These are phyloP conservation scores for Pseudolycoriella hygida DNA, from an alignment of 2,888 invertebrate genomes.

Conservation along the genomic window DNA sequence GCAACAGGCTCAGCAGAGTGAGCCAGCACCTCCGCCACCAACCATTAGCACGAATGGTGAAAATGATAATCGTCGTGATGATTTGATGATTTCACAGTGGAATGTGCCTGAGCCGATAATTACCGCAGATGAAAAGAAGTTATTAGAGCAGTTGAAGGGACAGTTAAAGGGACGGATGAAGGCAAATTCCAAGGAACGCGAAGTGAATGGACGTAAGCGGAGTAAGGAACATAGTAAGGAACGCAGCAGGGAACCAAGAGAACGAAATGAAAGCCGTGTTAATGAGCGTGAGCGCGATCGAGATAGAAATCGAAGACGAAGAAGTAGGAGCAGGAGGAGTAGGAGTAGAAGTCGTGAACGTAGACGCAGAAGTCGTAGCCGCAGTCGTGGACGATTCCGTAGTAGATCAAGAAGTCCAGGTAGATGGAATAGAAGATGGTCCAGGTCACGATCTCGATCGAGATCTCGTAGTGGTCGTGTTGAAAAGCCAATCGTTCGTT, in stretches of 20 bases:
- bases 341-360: conserved; percentile 14
- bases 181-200: conserved; percentile 20
- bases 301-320: conserved; percentile 16
- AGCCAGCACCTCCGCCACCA: conserved; percentile 15
- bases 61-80: conserved; percentile 29
- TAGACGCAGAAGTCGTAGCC: conserved; percentile 11
- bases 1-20: conserved; percentile 24
- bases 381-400: conserved; percentile 11
- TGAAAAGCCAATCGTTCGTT: conserved; percentile 25
- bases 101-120: conserved; percentile 37
- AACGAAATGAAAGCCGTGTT: conserved; percentile 6
- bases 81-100: conserved; percentile 36
- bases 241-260: conserved; percentile 10
- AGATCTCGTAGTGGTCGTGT: conserved; percentile 17
- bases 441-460: conserved; percentile 14
- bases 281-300: conserved; percentile 14
- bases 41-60: conserved; percentile 12
- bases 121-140: conserved; percentile 36
- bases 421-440: conserved; percentile 8
- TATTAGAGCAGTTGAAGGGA: conserved; percentile 30
- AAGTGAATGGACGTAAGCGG: conserved; percentile 16
- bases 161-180: conserved; percentile 14
- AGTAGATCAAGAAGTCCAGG: conserved; percentile 14
- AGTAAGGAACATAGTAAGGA: conserved; percentile 21
- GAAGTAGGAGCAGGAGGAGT: conserved; percentile 14